Evolutionary conservation across 2,797 vertebrate genomes (phyloP).

Genomic region (Danio kyathit): DNA sequence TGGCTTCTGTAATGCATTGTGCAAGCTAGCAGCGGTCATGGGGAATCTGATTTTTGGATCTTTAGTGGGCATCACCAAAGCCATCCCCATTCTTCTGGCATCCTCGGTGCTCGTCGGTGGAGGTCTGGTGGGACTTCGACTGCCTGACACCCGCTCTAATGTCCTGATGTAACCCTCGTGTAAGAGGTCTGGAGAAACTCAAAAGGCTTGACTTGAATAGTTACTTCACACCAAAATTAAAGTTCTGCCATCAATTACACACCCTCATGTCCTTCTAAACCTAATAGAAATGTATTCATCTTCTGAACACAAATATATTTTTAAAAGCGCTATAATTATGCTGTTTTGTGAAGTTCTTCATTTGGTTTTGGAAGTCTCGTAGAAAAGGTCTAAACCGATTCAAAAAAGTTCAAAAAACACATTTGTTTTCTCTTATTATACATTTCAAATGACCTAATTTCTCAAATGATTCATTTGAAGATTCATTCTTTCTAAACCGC

Average conservation of each 20-base stretch:
- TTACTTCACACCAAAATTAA: neutral
- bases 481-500: too few species aligned
- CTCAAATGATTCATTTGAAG: too few species aligned
- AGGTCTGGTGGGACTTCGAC: constrained; percentile 90
- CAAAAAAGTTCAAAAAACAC: too few species aligned
- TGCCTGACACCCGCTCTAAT: constrained; percentile 93
- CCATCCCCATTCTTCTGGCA: constrained; percentile 94
- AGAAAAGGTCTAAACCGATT: too few species aligned
- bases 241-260: constrained; percentile 1
- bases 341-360: too few species aligned
- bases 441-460: too few species aligned
- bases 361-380: too few species aligned
- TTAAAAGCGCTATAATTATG: too few species aligned
- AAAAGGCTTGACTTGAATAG: constrained; percentile 68
- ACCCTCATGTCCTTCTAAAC: neutral
- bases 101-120: constrained; percentile 95
- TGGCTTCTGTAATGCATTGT: constrained; percentile 95
- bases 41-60: constrained; percentile 97
- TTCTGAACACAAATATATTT: too few species aligned
- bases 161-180: constrained; percentile 90
- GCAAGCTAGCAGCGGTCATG: constrained; percentile 92
- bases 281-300: neutral
- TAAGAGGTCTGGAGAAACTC: constrained; percentile 62
- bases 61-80: constrained; percentile 93
- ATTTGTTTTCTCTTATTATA: too few species aligned